A percentile compares a stretch with the other conserved stretches of the same genome.
Evolutionary conservation across 2,888 invertebrate species (phyloP).

Genomic region (Druceiella hillmani): DNA sequence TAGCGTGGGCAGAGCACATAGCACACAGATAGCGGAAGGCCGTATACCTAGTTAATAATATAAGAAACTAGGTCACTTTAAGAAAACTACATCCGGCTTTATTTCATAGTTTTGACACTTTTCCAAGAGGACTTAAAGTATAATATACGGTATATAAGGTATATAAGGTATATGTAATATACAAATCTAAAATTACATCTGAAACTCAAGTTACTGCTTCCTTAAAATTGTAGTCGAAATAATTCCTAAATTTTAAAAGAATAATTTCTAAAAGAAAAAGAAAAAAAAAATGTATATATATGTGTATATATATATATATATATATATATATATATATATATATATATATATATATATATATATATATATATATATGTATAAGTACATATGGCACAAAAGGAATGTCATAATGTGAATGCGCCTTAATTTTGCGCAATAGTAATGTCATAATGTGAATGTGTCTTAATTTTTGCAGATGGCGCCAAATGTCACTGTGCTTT

Average conservation of each 20-base stretch:
- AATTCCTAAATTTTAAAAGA: constrained; percentile 7
- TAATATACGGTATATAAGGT: too few relatives aligned
- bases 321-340: constrained; percentile 15
- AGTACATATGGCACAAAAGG: constrained; percentile 7
- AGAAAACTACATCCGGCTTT: too few relatives aligned
- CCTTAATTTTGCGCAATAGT: too few relatives aligned
- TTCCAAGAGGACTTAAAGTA: too few relatives aligned
- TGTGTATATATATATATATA: constrained; percentile 15
- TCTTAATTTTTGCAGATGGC: too few relatives aligned
- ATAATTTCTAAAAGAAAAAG: constrained; percentile 12
- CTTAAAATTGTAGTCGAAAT: not conserved
- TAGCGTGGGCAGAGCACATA: too few relatives aligned
- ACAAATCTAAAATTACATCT: not conserved
- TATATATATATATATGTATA: constrained; percentile 16
- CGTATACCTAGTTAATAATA: too few relatives aligned
- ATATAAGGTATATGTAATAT: not conserved
- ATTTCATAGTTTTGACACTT: too few relatives aligned
- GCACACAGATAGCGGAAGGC: too few relatives aligned
- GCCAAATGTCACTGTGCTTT: too few relatives aligned
- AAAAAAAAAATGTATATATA: constrained; percentile 12
- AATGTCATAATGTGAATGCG: not conserved
- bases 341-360: constrained; percentile 16
- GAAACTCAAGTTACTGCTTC: constrained; percentile 7
- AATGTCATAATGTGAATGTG: too few relatives aligned
- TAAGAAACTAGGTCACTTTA: too few relatives aligned